phyloP scores from a whole-genome alignment of 1,140 invertebrate species.

The Drosophila lacertosa region DNA sequence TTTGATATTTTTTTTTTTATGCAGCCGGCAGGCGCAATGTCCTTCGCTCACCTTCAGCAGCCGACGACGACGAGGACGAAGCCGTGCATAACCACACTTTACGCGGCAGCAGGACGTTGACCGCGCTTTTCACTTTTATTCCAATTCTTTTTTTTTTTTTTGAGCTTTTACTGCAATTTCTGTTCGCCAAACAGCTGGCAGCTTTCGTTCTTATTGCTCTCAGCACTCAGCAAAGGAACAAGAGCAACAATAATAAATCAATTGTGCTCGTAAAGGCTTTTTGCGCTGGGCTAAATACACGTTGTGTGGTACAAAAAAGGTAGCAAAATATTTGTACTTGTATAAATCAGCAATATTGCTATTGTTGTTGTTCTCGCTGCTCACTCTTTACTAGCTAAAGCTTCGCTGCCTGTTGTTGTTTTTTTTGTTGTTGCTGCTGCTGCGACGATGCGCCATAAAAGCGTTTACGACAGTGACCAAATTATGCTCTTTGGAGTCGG shows the following conservation, averaged over 20 bases:
- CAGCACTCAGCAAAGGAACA: constrained; percentile 6
- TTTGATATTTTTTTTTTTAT: background rate
- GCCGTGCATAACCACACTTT: constrained; percentile 44
- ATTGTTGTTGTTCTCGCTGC: constrained; percentile 5
- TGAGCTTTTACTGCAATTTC: constrained; percentile 20
- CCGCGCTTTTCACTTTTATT: constrained; percentile 43
- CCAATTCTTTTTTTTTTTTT: constrained; percentile 1
- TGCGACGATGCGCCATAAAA: constrained; percentile 60
- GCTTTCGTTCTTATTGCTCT: constrained; percentile 30
- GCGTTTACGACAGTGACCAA: constrained; percentile 12
- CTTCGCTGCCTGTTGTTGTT: constrained; percentile 34
- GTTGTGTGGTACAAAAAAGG: constrained; percentile 41
- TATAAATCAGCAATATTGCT: constrained; percentile 27
- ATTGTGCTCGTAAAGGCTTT: constrained; percentile 50
- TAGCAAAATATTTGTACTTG: constrained; percentile 56
- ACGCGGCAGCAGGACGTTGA: constrained; percentile 51
- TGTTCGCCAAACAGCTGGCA: constrained; percentile 55
- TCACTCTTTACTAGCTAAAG: constrained; percentile 51
- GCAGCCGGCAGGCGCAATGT: constrained; percentile 54
- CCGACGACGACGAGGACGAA: constrained; percentile 21
- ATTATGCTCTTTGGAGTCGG: constrained; percentile 36
- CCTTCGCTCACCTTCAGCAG: constrained; percentile 71
- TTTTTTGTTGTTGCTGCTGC: constrained; percentile 23
- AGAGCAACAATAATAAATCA: constrained; percentile 55
- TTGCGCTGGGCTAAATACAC: background rate